Conservation (phyloP, 2,797 vertebrate species). For the Geotrypetes seraphini region DNA sequence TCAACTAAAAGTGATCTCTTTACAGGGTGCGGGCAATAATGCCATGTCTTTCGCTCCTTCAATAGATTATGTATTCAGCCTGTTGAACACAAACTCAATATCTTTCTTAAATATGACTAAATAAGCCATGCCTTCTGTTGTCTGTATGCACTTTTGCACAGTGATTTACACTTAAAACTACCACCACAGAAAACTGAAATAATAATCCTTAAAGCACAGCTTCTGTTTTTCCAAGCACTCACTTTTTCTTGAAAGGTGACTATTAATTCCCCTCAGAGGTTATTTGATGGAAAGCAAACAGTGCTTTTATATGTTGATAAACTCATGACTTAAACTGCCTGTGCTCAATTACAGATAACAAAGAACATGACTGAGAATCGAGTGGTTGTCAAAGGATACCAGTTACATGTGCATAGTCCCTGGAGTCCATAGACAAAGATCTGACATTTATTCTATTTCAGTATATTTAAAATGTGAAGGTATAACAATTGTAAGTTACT, state of each 20-base stretch:
- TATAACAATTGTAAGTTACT: no score
- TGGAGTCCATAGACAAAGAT: no score
- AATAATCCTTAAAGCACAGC: constrained; percentile 43
- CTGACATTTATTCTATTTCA: no score
- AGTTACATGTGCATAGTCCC: no score
- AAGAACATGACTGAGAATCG: no score
- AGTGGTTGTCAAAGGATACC: no score
- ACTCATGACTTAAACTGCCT: constrained; percentile 54
- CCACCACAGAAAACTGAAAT: constrained; percentile 21
- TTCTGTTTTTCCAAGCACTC: constrained; percentile 51
- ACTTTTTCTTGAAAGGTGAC: constrained; percentile 50
- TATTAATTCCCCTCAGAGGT: constrained; percentile 62
- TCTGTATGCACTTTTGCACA: background rate
- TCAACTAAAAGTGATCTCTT: no score
- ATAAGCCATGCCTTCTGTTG: constrained; percentile 9
- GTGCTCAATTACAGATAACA: constrained; percentile 59
- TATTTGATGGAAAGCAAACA: constrained; percentile 64
- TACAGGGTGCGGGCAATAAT: background rate
- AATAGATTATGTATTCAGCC: constrained; percentile 6
- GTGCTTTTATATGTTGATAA: constrained; percentile 61
- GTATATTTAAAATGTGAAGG: no score
- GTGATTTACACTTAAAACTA: constrained; percentile 29
- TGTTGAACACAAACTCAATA: constrained; percentile 19
- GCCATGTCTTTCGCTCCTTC: background rate
- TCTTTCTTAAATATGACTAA: constrained; percentile 5